Evolutionary conservation across 2,113 vertebrate genomes (phyloP), one percentile per base, ranked within the genome.

Genomic region (Cyprinodon tularosa): DNA sequence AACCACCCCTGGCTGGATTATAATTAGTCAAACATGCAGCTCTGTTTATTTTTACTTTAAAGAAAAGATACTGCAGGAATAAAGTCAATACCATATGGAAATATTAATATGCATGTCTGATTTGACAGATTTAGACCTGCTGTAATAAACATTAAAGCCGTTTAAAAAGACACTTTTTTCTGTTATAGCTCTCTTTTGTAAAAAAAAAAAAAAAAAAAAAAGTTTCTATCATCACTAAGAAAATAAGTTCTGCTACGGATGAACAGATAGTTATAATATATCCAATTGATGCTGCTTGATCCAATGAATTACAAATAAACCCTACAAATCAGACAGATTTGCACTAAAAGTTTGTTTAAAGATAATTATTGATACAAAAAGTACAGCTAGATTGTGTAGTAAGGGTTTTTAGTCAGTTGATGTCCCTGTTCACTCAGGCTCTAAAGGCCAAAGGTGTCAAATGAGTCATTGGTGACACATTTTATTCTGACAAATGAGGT

Each of bases 371-470:
- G 13, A 17, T 61, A 2, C 12, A 37, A 12, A 68, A n/a, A 38
- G n/a, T 44, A 1, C 4, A 36, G 4, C 1, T 29, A 72, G 9
- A 2, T 36, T 10, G 22, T 86, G 88, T 48, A 87, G 81, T 90
- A 76, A 72, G 70, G 38, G 42, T 4, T 2, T 4, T 60, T 44
- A 44, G 88, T 79, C 90, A 86, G 72, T 36, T 39, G 86, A 85
- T 87, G 88, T 87, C 83, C 75, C 89, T 83, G 69, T 91, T 89
- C 0, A 14, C 74, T 80, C 70, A 5, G 14, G 5, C 47, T 69
- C 40, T 7, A 37, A 68, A 29, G 47, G 36, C 17, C 11, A 59
- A 37, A 68, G 29, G 71, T 0, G 2, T 65, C 47, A 77, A 15
- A 62, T 77, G 42, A 77, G 71, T 83, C 75, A 42, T 2, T 1